Percentiles rank a stretch among this genome's conserved stretches.
phyloP scores from a whole-genome alignment of 2,888 invertebrate genomes.

The Drosophila anceps region DNA sequence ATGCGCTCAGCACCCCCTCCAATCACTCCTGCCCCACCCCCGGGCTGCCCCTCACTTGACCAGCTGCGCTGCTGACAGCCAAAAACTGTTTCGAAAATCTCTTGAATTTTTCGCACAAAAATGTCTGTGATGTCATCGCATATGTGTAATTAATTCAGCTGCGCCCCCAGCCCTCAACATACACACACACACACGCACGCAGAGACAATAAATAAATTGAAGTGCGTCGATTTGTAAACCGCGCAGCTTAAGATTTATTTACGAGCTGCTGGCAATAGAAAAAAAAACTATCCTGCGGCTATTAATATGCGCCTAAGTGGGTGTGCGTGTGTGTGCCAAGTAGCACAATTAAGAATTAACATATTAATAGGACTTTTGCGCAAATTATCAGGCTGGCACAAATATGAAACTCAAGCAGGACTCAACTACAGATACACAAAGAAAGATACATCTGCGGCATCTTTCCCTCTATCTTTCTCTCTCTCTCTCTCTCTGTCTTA shows the following conservation, averaged over 20 bases:
- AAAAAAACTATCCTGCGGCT: conserved; percentile 57
- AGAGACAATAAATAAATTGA: conserved; percentile 65
- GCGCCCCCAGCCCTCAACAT: neutral
- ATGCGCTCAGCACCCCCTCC: conserved; percentile 32
- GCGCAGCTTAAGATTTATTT: conserved; percentile 73
- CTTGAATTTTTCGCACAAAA: conserved; percentile 33
- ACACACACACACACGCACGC: neutral
- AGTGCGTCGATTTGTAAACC: conserved; percentile 74
- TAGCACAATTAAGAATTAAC: conserved; percentile 81
- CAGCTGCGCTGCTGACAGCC: conserved; percentile 44
- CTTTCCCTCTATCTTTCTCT: neutral
- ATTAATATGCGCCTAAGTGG: conserved; percentile 63
- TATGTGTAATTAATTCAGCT: conserved; percentile 61
- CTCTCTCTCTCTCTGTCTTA: conserved; percentile 35
- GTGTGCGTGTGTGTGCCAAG: conserved; percentile 45
- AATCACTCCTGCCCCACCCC: neutral
- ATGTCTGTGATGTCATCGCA: conserved; percentile 58
- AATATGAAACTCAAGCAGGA: conserved; percentile 64
- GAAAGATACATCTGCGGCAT: conserved; percentile 20
- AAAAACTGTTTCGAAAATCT: conserved; percentile 17
- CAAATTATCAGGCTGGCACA: conserved; percentile 72
- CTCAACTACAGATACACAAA: conserved; percentile 33
- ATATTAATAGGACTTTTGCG: conserved; percentile 81
- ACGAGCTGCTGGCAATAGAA: conserved; percentile 56
- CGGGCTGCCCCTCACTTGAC: conserved; percentile 11